Conservation (phyloP, 2,113 vertebrate species). For the Toxotes jaculatrix region DNA sequence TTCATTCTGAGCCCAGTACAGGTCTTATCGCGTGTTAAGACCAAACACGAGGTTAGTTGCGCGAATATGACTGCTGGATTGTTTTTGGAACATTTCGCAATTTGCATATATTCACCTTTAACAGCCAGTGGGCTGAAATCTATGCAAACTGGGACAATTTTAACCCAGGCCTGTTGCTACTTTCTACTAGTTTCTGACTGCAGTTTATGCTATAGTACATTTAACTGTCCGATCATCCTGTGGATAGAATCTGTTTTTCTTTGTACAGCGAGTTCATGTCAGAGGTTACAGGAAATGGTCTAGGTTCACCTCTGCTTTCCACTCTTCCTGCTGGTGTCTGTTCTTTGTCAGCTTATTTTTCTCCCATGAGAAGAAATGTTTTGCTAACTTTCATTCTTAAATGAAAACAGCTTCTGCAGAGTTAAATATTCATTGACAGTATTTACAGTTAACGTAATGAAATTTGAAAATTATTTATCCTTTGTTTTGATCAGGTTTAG, state of each 20-base stretch:
- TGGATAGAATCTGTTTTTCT: constrained; percentile 10
- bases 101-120: no score
- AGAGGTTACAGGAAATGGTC: constrained; percentile 33
- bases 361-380: background rate
- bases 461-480: background rate
- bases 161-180: background rate
- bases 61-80: no score
- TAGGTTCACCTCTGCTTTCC: constrained; percentile 15
- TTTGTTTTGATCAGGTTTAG: background rate
- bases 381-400: constrained; percentile 29
- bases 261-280: constrained; percentile 28
- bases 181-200: background rate
- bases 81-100: no score
- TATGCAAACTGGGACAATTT: background rate
- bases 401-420: background rate
- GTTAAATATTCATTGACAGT: background rate
- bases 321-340: constrained; percentile 44
- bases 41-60: no score
- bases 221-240: background rate
- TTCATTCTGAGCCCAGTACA: background rate
- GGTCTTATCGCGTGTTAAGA: background rate
- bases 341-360: constrained; percentile 34
- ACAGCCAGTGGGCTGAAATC: background rate
- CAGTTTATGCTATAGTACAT: background rate
- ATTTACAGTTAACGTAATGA: background rate